Conservation (phyloP, 2,113 vertebrate genomes). For the Cinclus cinclus region DNA sequence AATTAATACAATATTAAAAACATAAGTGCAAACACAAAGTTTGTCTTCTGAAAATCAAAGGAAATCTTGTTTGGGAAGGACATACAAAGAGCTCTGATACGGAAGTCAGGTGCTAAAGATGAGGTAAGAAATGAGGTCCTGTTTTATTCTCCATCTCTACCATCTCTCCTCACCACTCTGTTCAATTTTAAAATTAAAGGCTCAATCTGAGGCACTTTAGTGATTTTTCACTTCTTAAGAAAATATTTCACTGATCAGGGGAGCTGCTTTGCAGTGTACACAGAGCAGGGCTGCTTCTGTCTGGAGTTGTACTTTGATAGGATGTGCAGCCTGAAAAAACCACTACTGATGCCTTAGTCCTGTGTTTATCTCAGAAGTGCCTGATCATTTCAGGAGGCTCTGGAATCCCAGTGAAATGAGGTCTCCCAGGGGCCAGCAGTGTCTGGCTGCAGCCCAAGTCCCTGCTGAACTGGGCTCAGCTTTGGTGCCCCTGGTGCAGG, state of each 20-base stretch:
- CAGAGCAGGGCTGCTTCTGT: not conserved
- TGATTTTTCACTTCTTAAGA: not conserved
- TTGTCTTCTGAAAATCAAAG: not conserved
- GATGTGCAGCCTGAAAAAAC: not conserved
- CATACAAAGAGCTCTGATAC: not conserved
- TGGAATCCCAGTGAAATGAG: not conserved
- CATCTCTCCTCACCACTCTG: not conserved
- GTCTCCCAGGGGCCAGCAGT: not conserved
- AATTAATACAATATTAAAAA: conserved; percentile 65
- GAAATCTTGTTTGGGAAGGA: not conserved
- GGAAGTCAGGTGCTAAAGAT: not conserved
- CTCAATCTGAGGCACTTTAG: not conserved
- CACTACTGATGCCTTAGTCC: not conserved
- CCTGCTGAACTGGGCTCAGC: not conserved
- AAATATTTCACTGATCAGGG: not conserved
- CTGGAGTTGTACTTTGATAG: not conserved
- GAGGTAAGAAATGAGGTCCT: not conserved
- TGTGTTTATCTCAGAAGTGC: not conserved
- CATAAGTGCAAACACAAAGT: not conserved
- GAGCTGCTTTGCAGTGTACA: not conserved
- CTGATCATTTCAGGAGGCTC: not conserved
- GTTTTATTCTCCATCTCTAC: not conserved
- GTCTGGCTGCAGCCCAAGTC: not conserved
- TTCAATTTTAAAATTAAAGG: conserved; percentile 8
- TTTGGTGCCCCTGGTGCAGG: not conserved